Evolutionary conservation across 2,797 vertebrate genomes (phyloP), one percentile per base, ranked within the genome.

Genomic region (Luscinia megarhynchos): DNA sequence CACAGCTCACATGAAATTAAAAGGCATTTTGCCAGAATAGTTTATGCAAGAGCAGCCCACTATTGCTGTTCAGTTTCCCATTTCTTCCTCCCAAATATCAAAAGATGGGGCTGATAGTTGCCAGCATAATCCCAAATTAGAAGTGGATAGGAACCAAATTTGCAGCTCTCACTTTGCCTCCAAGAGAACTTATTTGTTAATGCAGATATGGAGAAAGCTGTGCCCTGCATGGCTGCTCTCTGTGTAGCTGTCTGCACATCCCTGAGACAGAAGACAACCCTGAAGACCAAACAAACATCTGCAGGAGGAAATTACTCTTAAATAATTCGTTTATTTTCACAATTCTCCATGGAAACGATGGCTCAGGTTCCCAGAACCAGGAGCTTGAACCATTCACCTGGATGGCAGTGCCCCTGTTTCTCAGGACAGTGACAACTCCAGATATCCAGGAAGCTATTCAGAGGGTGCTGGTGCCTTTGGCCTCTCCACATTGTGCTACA

Each of bases 1-100:
- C 87, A 6, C 55, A 90, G 59, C 70, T 91, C 87, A 70, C 62
- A 86, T 24, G 79, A 95, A 95, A 93, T 94, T 89, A 94, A 94
- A 89, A 93, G 83, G 92, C 94, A 57, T 75, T 86, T 91, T 96
- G 92, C 96, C 95, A 96, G 63, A 59, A 75, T 1, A 84, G 26
- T 64, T 95, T 87, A 83, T 87, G 62, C 81, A 89, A 76, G 69
- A 92, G 69, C 92, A 94, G 84, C 84, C 84, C 58, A 45, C 53
- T 89, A 53, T 27, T 57, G 12, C 78, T 76, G 9, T 9, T 85
- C 48, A 62, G 27, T 43, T 92, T 86, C 87, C 51, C 55, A 54
- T 32, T 87, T 54, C 57, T 83, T 86, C 79, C 81, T 89, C 85
- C 69, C 73, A 89, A 50, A 66, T 72, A 87, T 36, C 77, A 90